Conservation (phyloP, 2,797 vertebrate genomes). For the Acomys russatus region DNA sequence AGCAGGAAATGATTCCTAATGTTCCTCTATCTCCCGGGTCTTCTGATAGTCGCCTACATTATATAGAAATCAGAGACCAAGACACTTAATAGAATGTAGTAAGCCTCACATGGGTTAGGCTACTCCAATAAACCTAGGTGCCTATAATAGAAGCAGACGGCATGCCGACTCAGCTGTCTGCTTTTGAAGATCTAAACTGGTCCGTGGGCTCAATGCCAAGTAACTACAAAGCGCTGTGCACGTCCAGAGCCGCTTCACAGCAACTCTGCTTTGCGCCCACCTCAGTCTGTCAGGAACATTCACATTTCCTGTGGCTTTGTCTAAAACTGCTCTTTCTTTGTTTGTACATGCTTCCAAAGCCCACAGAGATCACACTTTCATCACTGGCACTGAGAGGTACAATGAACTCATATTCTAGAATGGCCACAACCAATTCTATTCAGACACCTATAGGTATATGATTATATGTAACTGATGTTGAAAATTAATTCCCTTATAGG, state of each 20-base stretch:
- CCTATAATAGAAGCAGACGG: constrained; percentile 13
- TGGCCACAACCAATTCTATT: background rate
- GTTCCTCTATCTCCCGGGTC: background rate
- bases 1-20: background rate
- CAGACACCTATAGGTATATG: background rate
- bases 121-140: background rate
- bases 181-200: constrained; percentile 56
- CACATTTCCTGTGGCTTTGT: background rate
- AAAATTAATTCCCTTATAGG: background rate
- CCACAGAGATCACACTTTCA: background rate
- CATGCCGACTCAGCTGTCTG: background rate
- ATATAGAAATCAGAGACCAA: constrained; percentile 50
- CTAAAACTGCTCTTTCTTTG: constrained; percentile 27
- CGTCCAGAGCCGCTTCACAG: background rate
- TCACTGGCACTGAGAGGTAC: background rate
- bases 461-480: constrained; percentile 29
- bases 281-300: background rate
- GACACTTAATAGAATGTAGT: background rate
- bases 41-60: background rate
- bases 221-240: background rate
- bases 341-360: background rate
- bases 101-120: constrained; percentile 27
- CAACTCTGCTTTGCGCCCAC: background rate
- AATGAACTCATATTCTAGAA: background rate
- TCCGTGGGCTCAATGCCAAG: constrained; percentile 20